A percentile compares a stretch with the other conserved stretches of the same genome.
These are phyloP conservation scores for Oreocharis arfaki DNA, from an alignment of 2,113 vertebrate genomes.

Conservation along the genomic window DNA sequence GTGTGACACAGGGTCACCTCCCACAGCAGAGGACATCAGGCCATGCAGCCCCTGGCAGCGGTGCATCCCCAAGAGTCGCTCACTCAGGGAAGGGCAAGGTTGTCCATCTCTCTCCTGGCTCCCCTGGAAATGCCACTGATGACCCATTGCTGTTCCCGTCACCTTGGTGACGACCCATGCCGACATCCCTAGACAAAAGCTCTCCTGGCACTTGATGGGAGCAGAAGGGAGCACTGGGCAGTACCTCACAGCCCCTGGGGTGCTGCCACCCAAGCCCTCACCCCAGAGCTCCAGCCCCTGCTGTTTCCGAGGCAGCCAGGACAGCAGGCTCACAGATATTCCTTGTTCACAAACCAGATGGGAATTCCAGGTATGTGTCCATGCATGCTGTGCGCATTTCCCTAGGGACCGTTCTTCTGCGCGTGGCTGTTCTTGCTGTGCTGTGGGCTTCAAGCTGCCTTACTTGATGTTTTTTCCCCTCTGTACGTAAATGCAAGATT, in stretches of 20 bases:
- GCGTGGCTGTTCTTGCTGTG: accelerated
- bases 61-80: not conserved
- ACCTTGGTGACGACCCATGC: not conserved
- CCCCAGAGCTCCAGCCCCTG: not conserved
- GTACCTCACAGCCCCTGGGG: not conserved
- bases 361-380: not conserved
- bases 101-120: not conserved
- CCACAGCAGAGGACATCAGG: not conserved
- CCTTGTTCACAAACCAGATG: not conserved
- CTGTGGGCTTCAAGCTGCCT: not conserved
- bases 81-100: not conserved
- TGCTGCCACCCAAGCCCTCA: not conserved
- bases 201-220: not conserved
- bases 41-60: accelerated
- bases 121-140: not conserved
- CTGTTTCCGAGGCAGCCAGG: not conserved
- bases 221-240: not conserved
- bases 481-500: not conserved
- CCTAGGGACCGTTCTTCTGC: not conserved
- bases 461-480: not conserved
- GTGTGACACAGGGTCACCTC: no score
- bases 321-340: not conserved
- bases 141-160: not conserved
- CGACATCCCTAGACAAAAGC: not conserved
- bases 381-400: accelerated